Base-by-base conservation (phyloP, 2,797 vertebrate genomes). In the Pempheris klunzingeri region DNA sequence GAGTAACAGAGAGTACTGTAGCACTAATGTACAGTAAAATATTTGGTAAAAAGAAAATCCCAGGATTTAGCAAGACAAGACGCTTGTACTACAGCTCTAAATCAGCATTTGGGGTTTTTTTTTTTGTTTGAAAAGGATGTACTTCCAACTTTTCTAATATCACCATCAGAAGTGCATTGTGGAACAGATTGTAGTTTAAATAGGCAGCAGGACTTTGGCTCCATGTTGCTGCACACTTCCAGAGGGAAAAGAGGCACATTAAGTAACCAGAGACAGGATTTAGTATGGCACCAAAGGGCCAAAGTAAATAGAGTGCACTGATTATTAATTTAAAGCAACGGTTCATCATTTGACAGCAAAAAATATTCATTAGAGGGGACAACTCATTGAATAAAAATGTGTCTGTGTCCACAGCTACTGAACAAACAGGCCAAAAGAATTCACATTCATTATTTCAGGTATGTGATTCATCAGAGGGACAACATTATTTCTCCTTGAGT, bases 381-480 rank as follows among this genome's bases (percentile, higher is more conserved):
- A 5, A 26, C 34, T 18, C 2, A 32, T 34, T 7, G 52, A 4
- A 58, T 3, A 32, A 32, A 32, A 32, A n/a, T 15, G 30, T 32
- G 30, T 61, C 49, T 73, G 54, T 22, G 28, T 14, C 39, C 22
- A 36, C 18, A 11, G 57, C 26, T 50, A 62, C 58, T 8, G 30
- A 69, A 10, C 47, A 30, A 47, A 60, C 38, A 30, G 14, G 10
- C 34, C 32, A 28, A 43, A 41, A 5, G 0, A 5, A 65, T 28
- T 30, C 28, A 41, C 13, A 3, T 24, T 58, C 52, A 70, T 77
- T 58, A 46, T 57, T 38, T 63, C 30, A 34, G n/a, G 5, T 36
- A 3, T 67, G 43, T 20, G 18, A 63, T 12, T 74, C 39, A 81
- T 57, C 43, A 55, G 6, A 53, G 53, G 26, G 5, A 26, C n/a